Conservation (phyloP, 2,888 invertebrate genomes). For the Cepaea hortensis region DNA sequence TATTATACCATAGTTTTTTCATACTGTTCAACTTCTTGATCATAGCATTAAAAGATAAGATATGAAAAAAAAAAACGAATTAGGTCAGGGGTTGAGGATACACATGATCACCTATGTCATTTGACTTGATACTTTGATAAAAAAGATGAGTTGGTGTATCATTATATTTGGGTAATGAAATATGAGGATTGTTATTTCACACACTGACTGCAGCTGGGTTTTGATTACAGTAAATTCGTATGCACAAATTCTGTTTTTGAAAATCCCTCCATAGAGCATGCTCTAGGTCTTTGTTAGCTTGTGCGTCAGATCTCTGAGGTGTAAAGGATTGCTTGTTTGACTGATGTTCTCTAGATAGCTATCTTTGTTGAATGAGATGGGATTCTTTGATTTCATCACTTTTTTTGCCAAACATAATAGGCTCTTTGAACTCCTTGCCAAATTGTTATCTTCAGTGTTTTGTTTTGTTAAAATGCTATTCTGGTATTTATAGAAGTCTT, state of each 20-base stretch:
- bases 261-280: background rate
- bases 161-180: no score
- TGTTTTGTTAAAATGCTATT: background rate
- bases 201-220: background rate
- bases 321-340: background rate
- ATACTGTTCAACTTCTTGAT: no score
- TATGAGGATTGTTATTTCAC: no score
- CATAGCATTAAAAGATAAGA: no score
- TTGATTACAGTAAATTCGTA: background rate
- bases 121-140: no score
- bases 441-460: background rate
- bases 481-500: background rate
- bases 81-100: no score
- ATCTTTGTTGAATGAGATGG: constrained; percentile 1
- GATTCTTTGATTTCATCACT: background rate
- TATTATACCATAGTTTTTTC: no score
- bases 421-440: background rate
- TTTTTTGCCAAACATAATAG: background rate
- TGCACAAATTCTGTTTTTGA: background rate
- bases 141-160: no score
- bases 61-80: no score
- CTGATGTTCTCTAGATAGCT: background rate
- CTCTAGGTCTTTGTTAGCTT: background rate
- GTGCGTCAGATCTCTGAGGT: background rate
- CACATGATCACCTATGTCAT: no score